Evolutionary conservation across 2,888 invertebrate species (phyloP).

Genomic region (Zygaena filipendulae): DNA sequence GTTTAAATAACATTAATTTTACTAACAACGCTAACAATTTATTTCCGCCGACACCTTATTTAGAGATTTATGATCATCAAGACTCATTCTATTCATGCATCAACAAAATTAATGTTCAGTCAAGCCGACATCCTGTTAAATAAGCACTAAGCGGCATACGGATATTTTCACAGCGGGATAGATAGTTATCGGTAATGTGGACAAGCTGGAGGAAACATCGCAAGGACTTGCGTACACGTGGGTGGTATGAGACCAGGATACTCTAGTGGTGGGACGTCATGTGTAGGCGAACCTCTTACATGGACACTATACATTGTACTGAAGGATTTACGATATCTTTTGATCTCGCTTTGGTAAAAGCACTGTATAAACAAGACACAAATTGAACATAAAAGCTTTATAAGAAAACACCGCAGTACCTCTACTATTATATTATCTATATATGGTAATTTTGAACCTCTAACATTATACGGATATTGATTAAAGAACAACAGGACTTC

Average conservation of each 20-base stretch:
- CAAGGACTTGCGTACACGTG: conserved; percentile 21
- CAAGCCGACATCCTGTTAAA: not conserved
- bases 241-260: conserved; percentile 32
- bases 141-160: not conserved
- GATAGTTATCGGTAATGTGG: conserved; percentile 15
- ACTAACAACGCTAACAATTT: too few relatives aligned
- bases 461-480: too few relatives aligned
- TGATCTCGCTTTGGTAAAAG: conserved; percentile 28
- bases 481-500: too few relatives aligned
- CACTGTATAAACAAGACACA: conserved; percentile 23
- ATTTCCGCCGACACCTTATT: too few relatives aligned
- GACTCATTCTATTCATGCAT: too few relatives aligned
- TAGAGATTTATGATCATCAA: too few relatives aligned
- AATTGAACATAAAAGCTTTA: not conserved
- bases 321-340: conserved; percentile 33
- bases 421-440: too few relatives aligned
- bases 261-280: conserved; percentile 21
- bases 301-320: conserved; percentile 18
- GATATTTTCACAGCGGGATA: conserved; percentile 12
- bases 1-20: too few relatives aligned
- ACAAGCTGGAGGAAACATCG: conserved; percentile 12
- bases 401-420: conserved; percentile 31
- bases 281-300: conserved; percentile 30
- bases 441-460: too few relatives aligned
- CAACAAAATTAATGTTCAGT: not conserved